Percentiles rank a stretch among this genome's conserved stretches.
Conservation (phyloP, 2,113 vertebrate species). For the Peromyscus polionotus region DNA sequence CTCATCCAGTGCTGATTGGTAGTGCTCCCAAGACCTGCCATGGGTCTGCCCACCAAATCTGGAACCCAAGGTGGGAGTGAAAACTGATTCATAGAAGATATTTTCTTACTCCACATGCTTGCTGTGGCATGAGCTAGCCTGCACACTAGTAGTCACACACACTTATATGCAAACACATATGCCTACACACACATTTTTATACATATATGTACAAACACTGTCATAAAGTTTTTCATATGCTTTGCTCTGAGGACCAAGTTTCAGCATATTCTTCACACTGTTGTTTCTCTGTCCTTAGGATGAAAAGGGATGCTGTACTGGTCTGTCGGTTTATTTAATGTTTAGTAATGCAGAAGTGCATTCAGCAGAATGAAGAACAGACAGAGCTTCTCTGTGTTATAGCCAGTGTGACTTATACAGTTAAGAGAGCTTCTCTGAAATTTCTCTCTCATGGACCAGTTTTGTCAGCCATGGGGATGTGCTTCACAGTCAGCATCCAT, state of each 20-base stretch:
- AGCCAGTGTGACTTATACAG: not conserved
- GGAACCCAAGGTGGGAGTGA: no score
- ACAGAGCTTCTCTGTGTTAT: not conserved
- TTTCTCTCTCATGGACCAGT: not conserved
- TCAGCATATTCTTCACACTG: not conserved
- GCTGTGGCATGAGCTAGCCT: no score
- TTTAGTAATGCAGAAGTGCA: not conserved
- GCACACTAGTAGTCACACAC: no score
- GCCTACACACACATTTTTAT: no score
- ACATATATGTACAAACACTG: not conserved
- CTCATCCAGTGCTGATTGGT: no score
- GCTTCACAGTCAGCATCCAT: not conserved
- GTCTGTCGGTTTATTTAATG: not conserved
- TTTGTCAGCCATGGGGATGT: not conserved
- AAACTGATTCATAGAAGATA: no score
- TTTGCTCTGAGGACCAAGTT: not conserved
- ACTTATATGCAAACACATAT: no score
- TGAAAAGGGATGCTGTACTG: not conserved
- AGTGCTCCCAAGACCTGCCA: no score
- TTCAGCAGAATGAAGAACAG: not conserved
- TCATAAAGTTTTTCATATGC: not conserved
- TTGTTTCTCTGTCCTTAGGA: not conserved
- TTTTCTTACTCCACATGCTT: no score
- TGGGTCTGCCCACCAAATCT: no score
- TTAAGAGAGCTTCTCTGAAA: not conserved